Conservation (phyloP, 2,888 invertebrate species). For the Ennomos quercinarius region DNA sequence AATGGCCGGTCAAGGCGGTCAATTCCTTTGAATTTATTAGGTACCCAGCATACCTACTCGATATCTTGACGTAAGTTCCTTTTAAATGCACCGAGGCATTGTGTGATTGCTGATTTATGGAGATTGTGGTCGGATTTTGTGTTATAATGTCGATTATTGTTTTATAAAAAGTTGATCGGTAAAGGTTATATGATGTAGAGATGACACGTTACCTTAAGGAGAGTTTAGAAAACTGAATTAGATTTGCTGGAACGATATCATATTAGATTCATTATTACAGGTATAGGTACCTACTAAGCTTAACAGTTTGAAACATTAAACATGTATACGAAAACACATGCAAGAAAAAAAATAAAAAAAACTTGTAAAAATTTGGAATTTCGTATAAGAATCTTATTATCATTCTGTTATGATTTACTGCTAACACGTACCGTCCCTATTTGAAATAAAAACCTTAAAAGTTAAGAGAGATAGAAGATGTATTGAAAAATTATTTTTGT, state of each 20-base stretch:
- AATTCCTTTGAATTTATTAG: constrained; percentile 79
- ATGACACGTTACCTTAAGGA: too few relatives aligned
- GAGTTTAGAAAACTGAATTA: too few relatives aligned
- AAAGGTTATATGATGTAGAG: not conserved
- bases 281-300: too few relatives aligned
- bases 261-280: too few relatives aligned
- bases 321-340: too few relatives aligned
- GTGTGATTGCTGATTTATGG: constrained; percentile 75
- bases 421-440: not conserved
- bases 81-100: constrained; percentile 67
- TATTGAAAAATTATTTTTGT: constrained; percentile 10
- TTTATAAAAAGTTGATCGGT: constrained; percentile 4
- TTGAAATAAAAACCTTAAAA: constrained; percentile 6
- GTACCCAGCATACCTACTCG: constrained; percentile 48
- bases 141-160: constrained; percentile 8
- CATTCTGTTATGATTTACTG: too few relatives aligned
- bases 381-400: too few relatives aligned
- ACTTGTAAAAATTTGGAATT: too few relatives aligned
- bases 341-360: too few relatives aligned
- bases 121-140: constrained; percentile 20
- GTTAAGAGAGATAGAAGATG: too few relatives aligned
- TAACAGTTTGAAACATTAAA: too few relatives aligned
- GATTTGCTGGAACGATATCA: too few relatives aligned
- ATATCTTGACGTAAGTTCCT: constrained; percentile 55
- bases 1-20: constrained; percentile 59